Evolutionary conservation across 1,140 invertebrate species (phyloP), one percentile per base, ranked within the genome.

Genomic region (Ectropis grisescens): DNA sequence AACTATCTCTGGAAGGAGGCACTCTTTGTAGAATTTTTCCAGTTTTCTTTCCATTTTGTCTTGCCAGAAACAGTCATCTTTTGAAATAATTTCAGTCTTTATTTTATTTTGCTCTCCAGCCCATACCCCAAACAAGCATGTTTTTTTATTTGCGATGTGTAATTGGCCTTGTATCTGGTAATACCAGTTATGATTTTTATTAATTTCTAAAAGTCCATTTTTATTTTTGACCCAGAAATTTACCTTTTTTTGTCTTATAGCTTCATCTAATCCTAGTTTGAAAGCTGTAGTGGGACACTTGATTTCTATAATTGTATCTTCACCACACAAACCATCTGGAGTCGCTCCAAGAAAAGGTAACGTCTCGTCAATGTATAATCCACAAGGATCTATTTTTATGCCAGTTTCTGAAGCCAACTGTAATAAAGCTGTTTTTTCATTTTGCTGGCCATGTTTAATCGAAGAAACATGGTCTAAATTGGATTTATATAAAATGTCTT

Each of bases 291-390:
- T 35, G 19, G 33, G 33, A 14, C 33, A 35, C 26, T 35, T 35
- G n/a, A 35, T 35, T 46, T 46, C 37, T 2, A 31, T 9, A 16
- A 33, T 32, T 2, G 8, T 31, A 11, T 41, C 29, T 10, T 61
- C 29, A n/a, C 48, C 58, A 15, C 75, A 42, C 1, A 82, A 27
- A 11, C 79, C 76, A 62, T 83, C 76, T 11, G 76, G 78, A 1
- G 56, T 53, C 6, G 66, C 71, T 22, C 48, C 78, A 5, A 85
- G 33, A 30, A 43, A 67, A 2, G 55, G 55, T 6, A 45, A 14
- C 30, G 68, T 38, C 4, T 33, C 11, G 41, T 67, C 57, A 19
- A 83, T 54, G 37, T 68, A 72, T 2, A 84, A 48, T 8, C 78
- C 72, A 40, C 67, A 69, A 24, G 41, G 31, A 24, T 45, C 29